A percentile compares a stretch with the other conserved stretches of the same genome.
Evolutionary conservation across 2,888 invertebrate species (phyloP).

Genomic region (Anoncus sp.): DNA sequence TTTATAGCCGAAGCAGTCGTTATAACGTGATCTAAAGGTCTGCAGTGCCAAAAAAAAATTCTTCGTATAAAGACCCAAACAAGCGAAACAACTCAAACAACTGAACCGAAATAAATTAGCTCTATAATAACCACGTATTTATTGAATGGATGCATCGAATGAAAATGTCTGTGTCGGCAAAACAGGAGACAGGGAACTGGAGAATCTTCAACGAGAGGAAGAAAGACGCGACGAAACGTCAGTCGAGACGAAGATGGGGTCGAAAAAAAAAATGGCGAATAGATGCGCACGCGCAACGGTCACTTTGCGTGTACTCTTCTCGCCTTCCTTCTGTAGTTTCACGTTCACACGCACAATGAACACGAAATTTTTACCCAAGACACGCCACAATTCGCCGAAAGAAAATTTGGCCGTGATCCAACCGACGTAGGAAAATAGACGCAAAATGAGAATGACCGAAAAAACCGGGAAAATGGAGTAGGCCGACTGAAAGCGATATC

Average conservation of each 20-base stretch:
- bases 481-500: conserved; percentile 26
- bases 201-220: background rate
- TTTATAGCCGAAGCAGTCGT: too few species aligned
- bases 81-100: too few species aligned
- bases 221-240: conserved; percentile 20
- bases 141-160: too few species aligned
- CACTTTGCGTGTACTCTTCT: background rate
- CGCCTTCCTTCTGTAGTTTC: background rate
- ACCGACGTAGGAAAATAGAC: conserved; percentile 54
- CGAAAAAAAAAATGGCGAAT: conserved; percentile 52
- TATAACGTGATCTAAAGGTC: too few species aligned
- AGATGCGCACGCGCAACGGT: conserved; percentile 26
- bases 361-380: conserved; percentile 50
- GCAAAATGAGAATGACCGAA: conserved; percentile 31
- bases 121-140: too few species aligned
- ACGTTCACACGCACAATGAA: conserved; percentile 21
- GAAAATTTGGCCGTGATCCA: conserved; percentile 27
- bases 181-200: background rate
- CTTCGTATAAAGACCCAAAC: too few species aligned
- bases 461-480: conserved; percentile 33
- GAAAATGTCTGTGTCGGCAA: background rate
- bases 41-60: too few species aligned
- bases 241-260: conserved; percentile 20
- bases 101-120: too few species aligned
- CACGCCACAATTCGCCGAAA: background rate